Percentiles rank a stretch among this genome's conserved stretches.
Conservation (phyloP, 2,888 invertebrate genomes). For the Disparrhopalites patrizii region DNA sequence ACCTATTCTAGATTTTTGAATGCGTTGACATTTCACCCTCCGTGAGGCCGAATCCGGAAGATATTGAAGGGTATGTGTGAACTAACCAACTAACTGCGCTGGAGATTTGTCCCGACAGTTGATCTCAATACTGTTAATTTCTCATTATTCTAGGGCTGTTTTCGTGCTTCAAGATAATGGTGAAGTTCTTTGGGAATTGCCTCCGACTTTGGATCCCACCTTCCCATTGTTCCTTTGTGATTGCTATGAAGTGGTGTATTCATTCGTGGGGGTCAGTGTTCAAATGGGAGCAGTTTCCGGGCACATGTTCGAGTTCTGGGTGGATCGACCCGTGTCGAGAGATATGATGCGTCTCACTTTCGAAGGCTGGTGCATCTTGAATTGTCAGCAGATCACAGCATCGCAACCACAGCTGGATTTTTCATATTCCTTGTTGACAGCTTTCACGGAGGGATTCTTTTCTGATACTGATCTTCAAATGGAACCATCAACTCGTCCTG, state of each 20-base stretch:
- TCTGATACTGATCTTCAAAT: slow-evolving; percentile 58
- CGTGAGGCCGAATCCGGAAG: slow-evolving; percentile 54
- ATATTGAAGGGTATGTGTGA: slow-evolving; percentile 55
- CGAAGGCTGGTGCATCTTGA: slow-evolving; percentile 59
- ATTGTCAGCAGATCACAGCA: slow-evolving; percentile 59
- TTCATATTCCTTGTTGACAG: slow-evolving; percentile 62
- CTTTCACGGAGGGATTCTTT: slow-evolving; percentile 64
- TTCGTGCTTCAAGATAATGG: slow-evolving; percentile 46
- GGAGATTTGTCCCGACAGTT: no score
- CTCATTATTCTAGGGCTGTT: slow-evolving; percentile 34
- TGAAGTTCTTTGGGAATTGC: slow-evolving; percentile 58
- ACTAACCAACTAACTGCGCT: neutral
- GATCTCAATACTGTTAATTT: no score
- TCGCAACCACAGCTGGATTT: slow-evolving; percentile 55
- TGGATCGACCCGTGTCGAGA: slow-evolving; percentile 45
- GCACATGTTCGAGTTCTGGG: slow-evolving; percentile 62
- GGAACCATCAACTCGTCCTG: neutral
- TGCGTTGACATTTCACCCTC: slow-evolving; percentile 53
- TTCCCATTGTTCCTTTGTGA: slow-evolving; percentile 64
- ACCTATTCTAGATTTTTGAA: slow-evolving; percentile 52
- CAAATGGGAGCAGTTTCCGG: slow-evolving; percentile 63
- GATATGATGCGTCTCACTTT: slow-evolving; percentile 56
- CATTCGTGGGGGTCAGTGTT: slow-evolving; percentile 53
- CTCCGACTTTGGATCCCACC: slow-evolving; percentile 56
- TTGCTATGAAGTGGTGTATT: slow-evolving; percentile 59